Conservation (phyloP, 1,140 invertebrate genomes). For the Zaprionus gabonicus region DNA sequence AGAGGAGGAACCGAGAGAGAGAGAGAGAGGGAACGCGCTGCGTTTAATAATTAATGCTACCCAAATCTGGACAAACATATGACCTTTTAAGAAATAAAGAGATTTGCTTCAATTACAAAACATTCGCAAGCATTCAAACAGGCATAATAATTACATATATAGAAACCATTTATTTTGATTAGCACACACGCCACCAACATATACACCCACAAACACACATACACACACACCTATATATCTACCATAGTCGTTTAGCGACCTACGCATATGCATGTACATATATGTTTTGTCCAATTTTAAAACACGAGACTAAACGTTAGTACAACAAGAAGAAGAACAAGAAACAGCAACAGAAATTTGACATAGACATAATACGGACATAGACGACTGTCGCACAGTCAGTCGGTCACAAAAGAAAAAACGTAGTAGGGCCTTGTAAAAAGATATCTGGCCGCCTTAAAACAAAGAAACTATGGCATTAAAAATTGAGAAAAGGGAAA, state of each 20-base stretch:
- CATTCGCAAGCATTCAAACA: slow-evolving; percentile 50
- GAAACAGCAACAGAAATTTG: slow-evolving; percentile 41
- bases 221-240: slow-evolving; percentile 9
- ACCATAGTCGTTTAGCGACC: slow-evolving; percentile 42
- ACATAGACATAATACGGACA: slow-evolving; percentile 49
- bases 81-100: slow-evolving; percentile 61
- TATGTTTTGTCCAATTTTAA: slow-evolving; percentile 70
- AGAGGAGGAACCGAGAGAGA: slow-evolving; percentile 25
- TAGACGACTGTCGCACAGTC: slow-evolving; percentile 34
- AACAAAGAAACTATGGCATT: slow-evolving; percentile 41
- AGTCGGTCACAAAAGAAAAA: slow-evolving; percentile 49
- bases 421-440: slow-evolving; percentile 53
- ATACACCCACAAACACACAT: slow-evolving; percentile 22
- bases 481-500: slow-evolving; percentile 33
- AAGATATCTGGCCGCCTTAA: slow-evolving; percentile 66
- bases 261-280: slow-evolving; percentile 48
- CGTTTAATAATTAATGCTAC: slow-evolving; percentile 20
- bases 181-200: slow-evolving; percentile 57
- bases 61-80: slow-evolving; percentile 52
- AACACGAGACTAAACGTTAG: slow-evolving; percentile 61
- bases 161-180: slow-evolving; percentile 63
- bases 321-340: slow-evolving; percentile 44
- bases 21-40: slow-evolving; percentile 16
- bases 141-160: slow-evolving; percentile 40
- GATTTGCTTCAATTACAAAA: slow-evolving; percentile 68